Base-by-base conservation (phyloP, 1,140 invertebrate genomes). In the Leptestheria dahalacensis region DNA sequence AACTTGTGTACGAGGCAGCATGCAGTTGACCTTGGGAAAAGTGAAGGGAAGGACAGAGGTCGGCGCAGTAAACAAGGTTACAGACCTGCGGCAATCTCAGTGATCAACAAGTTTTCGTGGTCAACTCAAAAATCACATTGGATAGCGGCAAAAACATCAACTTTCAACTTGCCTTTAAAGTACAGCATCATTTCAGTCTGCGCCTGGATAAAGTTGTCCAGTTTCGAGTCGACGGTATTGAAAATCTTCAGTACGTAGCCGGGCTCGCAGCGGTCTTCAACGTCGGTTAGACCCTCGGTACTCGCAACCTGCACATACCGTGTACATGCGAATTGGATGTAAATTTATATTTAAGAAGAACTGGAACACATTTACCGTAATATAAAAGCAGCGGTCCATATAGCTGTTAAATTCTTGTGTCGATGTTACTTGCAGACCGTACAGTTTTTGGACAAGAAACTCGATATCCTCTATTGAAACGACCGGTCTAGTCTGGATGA, bases 221-320 rank as follows among this genome's bases (percentile, higher is more conserved):
- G 81, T 65, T 80, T 73, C 0, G 88, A 87, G 68, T 91, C 86
- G 66, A 87, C 72, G 0, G 82, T 78, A 70, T 91, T 92, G 21
- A 86, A 72, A 46, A 92, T 78, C 73, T 91, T 91, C 28, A 92
- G 71, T 10, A 88, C 81, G 65, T 89, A 92, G 0, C 85, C 85
- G 64, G 81, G 26, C 3, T 55, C 21, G 53, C 61, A 65, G 0
- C 66, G 24, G 3, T 61, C 55, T 12, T 51, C 50, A 28, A 72
- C 64, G 48, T 71, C 60, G 46, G 63, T 64, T 58, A 70, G 69
- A 33, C 61, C 63, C 20, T 59, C 60, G 11, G 48, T 21, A 11
- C 55, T 21, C 3, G 63, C 56, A 0, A 69, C 67, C 59, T 62
- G 20, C 26, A 24, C 12, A 1, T 15, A 57, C 26, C 21, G n/a